phyloP scores from a whole-genome alignment of 2,888 invertebrate species.

The Eutolmus rufibarbis region DNA sequence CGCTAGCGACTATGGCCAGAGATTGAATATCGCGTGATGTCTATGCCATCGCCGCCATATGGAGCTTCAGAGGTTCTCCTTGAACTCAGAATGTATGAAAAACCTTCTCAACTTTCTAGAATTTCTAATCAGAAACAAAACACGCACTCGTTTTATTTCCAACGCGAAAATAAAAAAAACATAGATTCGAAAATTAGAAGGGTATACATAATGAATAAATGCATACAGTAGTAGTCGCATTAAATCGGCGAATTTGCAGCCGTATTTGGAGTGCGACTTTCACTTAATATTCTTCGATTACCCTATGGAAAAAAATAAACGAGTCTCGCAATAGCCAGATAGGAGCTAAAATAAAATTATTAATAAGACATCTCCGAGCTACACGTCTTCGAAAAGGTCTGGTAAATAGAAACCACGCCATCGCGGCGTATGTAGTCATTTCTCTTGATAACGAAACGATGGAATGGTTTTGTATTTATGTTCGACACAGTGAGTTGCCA shows the following conservation, averaged over 20 bases:
- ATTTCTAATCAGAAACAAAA: not conserved
- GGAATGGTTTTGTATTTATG: not conserved
- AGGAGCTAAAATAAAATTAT: not conserved
- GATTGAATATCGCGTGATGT: not conserved
- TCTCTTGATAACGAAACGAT: not conserved
- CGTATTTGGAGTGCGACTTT: not conserved
- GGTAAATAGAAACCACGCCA: conserved; percentile 7
- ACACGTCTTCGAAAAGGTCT: not conserved
- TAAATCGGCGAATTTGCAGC: not conserved
- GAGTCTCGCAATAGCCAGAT: not conserved
- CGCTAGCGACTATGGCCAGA: not conserved
- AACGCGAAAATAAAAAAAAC: not conserved
- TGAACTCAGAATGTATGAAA: not conserved
- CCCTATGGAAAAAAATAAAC: not conserved
- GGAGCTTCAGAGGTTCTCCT: not conserved
- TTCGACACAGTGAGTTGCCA: not conserved
- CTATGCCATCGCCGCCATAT: not conserved
- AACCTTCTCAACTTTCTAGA: not conserved
- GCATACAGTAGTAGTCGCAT: not conserved
- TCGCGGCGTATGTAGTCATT: not conserved
- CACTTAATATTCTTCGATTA: conserved; percentile 7
- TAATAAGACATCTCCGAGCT: not conserved
- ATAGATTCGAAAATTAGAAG: not conserved
- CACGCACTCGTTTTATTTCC: not conserved
- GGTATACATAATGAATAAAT: not conserved